Base-by-base conservation (phyloP, 2,888 invertebrate genomes). In the Melieria omissa region DNA sequence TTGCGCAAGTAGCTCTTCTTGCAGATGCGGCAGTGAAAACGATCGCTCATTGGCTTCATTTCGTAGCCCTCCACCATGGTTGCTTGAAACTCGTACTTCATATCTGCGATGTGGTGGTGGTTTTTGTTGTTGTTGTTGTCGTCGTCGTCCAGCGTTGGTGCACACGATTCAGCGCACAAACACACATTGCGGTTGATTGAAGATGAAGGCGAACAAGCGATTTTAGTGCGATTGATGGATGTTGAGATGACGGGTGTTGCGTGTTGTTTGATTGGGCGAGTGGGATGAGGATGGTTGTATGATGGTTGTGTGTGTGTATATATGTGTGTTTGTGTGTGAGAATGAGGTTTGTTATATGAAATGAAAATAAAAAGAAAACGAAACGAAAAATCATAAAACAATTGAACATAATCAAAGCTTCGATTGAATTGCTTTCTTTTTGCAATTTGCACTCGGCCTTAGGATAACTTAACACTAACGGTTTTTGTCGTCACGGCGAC, bases 1-100 rank as follows among this genome's bases (percentile, higher is more conserved):
- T 90, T 90, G 60, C 90, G 88, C 80, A 89, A 87, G 82, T 91
- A 91, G 73, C 88, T 89, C 83, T 90, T 89, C 77, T 88, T 88
- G 78, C 91, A 91, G 61, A 88, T 88, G 67, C 84, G 82, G 81
- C 91, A 91, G 29, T 86, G 85, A 79, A 89, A 90, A 73, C 89
- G 88, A 70, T 87, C 86, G 69, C 77, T 76, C 7, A 63, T 7
- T 5, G 73, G 58, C 69, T 78, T 73, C n/a, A 16, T 65, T 54
- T 74, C 74, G 54, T 65, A 70, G 52, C 52, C 49, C 42, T 57
- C 64, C 67, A 49, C 64, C 73, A 76, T 78, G 64, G 78, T 60
- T 66, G 77, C 73, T 73, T 78, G 75, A 46, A 79, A 79, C 7
- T 78, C 76, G 65, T 75, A 74, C 75, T 78, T 79, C 16, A 78